phyloP scores from a whole-genome alignment of 2,113 vertebrate species.

The Odobenus rosmarus region DNA sequence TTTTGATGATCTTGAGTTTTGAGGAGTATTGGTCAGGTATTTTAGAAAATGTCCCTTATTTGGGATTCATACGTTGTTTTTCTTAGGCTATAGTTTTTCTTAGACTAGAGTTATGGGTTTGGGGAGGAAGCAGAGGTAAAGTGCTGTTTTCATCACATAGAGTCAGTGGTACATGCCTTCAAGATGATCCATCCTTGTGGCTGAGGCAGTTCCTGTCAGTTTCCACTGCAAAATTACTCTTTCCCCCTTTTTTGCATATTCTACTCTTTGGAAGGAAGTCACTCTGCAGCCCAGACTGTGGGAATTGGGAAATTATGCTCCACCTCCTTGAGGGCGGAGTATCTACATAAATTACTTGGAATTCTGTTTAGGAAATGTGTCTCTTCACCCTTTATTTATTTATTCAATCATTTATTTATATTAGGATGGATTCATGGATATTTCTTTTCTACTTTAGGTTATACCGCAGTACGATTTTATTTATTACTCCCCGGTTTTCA shows the following conservation, averaged over 20 bases:
- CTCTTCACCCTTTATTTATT: not conserved
- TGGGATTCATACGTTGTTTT: not conserved
- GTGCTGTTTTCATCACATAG: not conserved
- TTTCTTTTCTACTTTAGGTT: conserved; percentile 2
- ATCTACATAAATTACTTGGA: not conserved
- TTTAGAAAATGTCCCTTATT: not conserved
- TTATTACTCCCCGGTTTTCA: not conserved
- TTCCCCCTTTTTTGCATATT: not conserved
- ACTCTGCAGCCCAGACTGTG: not conserved
- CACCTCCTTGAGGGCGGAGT: not conserved
- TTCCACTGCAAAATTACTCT: not conserved
- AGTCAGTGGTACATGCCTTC: not conserved
- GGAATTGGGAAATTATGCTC: not conserved
- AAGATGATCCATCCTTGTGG: not conserved
- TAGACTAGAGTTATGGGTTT: not conserved
- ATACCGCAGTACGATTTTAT: not conserved
- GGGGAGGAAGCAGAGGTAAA: not conserved
- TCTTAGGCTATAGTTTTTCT: not conserved
- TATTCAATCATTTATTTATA: not conserved
- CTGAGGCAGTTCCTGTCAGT: not conserved
- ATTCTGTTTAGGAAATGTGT: not conserved
- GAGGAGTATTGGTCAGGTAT: not conserved
- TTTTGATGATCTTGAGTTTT: not conserved
- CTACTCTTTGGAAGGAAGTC: not conserved
- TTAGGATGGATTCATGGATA: not conserved